Evolutionary conservation across 2,888 invertebrate genomes (phyloP), one percentile per base, ranked within the genome.

Genomic region (Alentia gelatinosa): DNA sequence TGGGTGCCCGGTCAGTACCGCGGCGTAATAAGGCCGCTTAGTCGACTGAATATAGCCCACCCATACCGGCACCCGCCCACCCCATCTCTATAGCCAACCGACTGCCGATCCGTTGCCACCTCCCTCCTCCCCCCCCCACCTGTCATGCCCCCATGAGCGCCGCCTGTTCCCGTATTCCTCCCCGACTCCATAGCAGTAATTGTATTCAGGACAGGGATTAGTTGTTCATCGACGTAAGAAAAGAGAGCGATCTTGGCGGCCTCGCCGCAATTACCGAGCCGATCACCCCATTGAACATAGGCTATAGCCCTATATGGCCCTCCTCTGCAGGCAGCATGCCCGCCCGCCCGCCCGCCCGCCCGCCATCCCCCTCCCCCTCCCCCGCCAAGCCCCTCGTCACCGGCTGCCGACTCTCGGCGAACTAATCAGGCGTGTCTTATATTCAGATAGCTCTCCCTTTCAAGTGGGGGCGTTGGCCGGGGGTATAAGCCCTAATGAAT

Each of bases 121-220:
- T 33, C 15, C 74, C 33, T 7, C 74, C 15, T 26, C 68, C 68
- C 68, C 15, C 68, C 9, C 68, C 68, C 15, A 68, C 68, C 74
- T 19, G 9, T 12, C 47, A 47, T 19, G 9, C 47, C 9, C 47
- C 63, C 63, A 63, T n/a, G 19, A 63, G 19, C 79, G n/a, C 79
- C 79, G 12, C 79, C 79, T 79, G 30, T 30, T 68, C 68, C 68
- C 33, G 39, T 79, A 79, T 68, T 19, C 79, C 79, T 9, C 26
- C 39, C 50, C 86, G 50, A 12, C 39, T 26, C 47, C 12, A 47
- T n/a, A 47, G 47, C 42, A 50, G 86, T 86, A 86, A 86, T 86
- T 86, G 86, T 86, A 86, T 86, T 86, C 86, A 86, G 47, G n/a
- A 47, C 47, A 47, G 42, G 50, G 86, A 86, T 86, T 86, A 86